Conservation (phyloP, 1,140 invertebrate genomes). For the Drosophila kepulauana region DNA sequence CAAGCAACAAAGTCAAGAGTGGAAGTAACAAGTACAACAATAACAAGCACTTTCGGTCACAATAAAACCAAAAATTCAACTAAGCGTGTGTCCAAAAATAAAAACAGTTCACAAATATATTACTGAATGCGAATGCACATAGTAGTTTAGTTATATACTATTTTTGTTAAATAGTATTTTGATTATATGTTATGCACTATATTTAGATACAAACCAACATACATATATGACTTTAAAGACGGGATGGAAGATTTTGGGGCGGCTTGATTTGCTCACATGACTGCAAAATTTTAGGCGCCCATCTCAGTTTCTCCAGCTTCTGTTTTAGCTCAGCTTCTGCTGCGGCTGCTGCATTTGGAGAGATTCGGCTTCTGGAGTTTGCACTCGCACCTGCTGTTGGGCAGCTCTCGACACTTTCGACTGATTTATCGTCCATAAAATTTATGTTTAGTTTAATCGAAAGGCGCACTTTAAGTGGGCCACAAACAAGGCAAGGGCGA, state of each 20-base stretch:
- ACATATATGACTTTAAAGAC: too few relatives aligned
- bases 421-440: conserved; percentile 78
- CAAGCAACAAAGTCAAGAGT: conserved; percentile 7
- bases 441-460: conserved; percentile 81
- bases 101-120: neutral
- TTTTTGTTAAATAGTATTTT: too few relatives aligned
- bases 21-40: conserved; percentile 28
- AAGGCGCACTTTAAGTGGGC: conserved; percentile 69
- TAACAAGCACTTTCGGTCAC: conserved; percentile 14
- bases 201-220: too few relatives aligned
- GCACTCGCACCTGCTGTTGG: conserved; percentile 30
- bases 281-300: too few relatives aligned
- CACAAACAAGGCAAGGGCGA: conserved; percentile 11
- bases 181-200: too few relatives aligned
- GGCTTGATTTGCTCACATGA: too few relatives aligned
- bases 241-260: too few relatives aligned
- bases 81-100: neutral
- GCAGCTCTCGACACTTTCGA: conserved; percentile 56
- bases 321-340: too few relatives aligned
- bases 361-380: neutral
- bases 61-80: neutral
- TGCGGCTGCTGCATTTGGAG: neutral
- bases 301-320: neutral
- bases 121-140: too few relatives aligned
- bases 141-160: too few relatives aligned